Percentiles rank a stretch among this genome's conserved stretches.
These are phyloP conservation scores for Globicephala melas DNA, from an alignment of 2,113 vertebrate species.

Conservation along the genomic window DNA sequence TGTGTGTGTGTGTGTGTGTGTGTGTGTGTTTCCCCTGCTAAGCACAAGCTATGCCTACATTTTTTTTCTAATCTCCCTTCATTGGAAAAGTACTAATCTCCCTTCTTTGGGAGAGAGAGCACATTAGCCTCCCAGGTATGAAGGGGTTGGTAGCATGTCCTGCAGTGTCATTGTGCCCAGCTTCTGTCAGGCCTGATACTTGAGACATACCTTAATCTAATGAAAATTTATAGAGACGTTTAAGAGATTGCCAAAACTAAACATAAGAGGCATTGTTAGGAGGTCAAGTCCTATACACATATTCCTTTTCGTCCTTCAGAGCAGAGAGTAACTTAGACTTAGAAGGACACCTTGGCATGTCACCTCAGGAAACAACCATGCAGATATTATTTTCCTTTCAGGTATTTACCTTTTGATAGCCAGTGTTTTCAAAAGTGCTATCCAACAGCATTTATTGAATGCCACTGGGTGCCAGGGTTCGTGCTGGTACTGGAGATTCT, in stretches of 20 bases:
- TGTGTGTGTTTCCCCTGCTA: neutral
- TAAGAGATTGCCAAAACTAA: neutral
- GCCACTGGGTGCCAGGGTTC: neutral
- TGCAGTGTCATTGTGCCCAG: neutral
- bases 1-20: no score
- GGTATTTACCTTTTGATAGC: neutral
- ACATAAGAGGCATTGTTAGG: neutral
- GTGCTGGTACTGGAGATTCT: neutral
- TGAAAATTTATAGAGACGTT: neutral
- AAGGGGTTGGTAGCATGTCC: neutral
- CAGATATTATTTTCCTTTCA: neutral
- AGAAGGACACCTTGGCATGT: neutral
- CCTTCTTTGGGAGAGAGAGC: neutral
- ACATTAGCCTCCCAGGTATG: neutral
- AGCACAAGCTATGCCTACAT: neutral
- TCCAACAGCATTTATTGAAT: neutral
- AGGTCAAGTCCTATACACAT: neutral
- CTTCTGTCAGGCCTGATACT: neutral
- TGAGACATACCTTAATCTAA: neutral
- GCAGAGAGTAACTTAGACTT: neutral
- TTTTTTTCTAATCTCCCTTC: neutral
- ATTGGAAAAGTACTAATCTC: neutral
- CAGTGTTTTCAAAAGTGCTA: neutral
- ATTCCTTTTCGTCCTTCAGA: neutral
- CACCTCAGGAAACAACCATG: neutral